Evolutionary conservation across 2,113 vertebrate genomes (phyloP), one percentile per base, ranked within the genome.

Genomic region (Pungitius pungitius): DNA sequence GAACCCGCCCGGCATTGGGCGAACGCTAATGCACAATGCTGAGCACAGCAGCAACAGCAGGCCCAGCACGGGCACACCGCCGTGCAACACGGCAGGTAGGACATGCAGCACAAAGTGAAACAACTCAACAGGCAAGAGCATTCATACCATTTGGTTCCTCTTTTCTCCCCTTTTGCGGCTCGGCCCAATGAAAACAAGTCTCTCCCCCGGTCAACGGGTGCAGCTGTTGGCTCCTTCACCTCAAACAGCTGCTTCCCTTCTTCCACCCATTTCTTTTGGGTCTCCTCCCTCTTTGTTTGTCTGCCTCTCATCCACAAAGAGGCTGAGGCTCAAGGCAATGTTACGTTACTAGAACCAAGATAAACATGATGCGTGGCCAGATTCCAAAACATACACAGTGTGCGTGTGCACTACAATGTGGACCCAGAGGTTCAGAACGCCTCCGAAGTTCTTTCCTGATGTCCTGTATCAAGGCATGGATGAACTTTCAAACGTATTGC

Each of bases 171-270:
- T 26, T 57, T 66, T 45, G 73, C 35, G 8, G 22, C 27, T 8
- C 49, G 37, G 54, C n/a, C 64, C 74, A 73, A 81, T 58, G 42
- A 66, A 69, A 80, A 40, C 47, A 73, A 27, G 22, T 20, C 12
- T 60, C n/a, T 71, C 52, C 45, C 60, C 30, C 43, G 72, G 81
- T 83, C 83, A 83, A 57, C 24, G 56, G 77, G 73, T 79, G 79
- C 61, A 75, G 47, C 61, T n/a, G 30, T 67, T 59, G 26, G 49
- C 47, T 73, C 40, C 60, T 65, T 61, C 22, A 52, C 45, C 52
- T 59, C 75, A 72, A 72, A 71, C 80, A 75, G 76, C 68, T 57
- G 66, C 43, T 56, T 78, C 68, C 56, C n/a, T 73, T 66, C 49
- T 24, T 64, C 33, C 14, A 73, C 20, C 13, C 2, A 33, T n/a